Evolutionary conservation across 2,888 invertebrate species (phyloP).

Genomic region (Tholera decimalis): DNA sequence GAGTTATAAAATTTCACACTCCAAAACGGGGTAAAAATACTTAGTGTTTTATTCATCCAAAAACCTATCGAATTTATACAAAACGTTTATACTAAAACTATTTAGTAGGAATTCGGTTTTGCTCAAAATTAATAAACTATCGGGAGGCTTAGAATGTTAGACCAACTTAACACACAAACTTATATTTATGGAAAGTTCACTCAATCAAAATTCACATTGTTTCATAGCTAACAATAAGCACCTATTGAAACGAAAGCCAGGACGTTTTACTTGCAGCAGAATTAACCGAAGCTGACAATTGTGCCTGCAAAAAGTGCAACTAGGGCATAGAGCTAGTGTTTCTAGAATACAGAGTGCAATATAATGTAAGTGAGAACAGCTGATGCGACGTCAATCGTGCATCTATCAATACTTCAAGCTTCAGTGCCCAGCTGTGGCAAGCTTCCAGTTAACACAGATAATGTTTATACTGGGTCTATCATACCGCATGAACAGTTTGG

Average conservation of each 20-base stretch:
- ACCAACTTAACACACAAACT: not conserved
- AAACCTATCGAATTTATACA: too few species aligned
- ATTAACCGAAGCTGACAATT: conserved; percentile 18
- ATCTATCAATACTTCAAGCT: conserved; percentile 65
- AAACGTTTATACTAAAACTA: too few species aligned
- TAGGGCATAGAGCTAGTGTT: conserved; percentile 15
- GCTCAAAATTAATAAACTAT: too few species aligned
- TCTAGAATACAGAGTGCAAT: conserved; percentile 43
- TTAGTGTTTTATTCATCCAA: too few species aligned
- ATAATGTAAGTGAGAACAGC: conserved; percentile 54
- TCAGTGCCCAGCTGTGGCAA: conserved; percentile 47
- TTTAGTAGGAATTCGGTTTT: too few species aligned
- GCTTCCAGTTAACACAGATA: conserved; percentile 48
- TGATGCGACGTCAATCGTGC: conserved; percentile 54
- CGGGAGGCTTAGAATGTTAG: not conserved
- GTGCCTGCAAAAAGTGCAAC: conserved; percentile 24
- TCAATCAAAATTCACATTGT: not conserved
- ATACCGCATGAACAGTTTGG: conserved; percentile 8
- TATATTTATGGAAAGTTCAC: conserved; percentile 3
- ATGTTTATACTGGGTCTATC: conserved; percentile 29
- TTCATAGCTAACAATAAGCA: conserved; percentile 15
- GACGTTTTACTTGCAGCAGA: conserved; percentile 1
- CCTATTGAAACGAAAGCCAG: conserved; percentile 5
- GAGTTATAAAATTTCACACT: too few species aligned
- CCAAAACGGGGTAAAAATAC: too few species aligned